phyloP scores from a whole-genome alignment of 2,888 invertebrate species.

The Cephalotes varians region DNA sequence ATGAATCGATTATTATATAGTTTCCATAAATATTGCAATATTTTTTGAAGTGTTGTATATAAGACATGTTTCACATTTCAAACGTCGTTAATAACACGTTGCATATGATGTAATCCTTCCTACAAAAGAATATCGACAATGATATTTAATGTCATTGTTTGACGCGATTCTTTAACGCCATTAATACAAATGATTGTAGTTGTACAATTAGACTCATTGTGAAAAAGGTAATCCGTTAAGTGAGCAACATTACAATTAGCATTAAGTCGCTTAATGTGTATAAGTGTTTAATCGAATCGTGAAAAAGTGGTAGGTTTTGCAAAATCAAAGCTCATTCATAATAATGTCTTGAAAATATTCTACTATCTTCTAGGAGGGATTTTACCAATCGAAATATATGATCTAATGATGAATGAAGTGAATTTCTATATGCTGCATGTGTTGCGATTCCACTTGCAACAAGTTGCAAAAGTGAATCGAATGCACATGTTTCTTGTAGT shows the following conservation, averaged over 20 bases:
- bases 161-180: not conserved
- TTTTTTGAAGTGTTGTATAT: not conserved
- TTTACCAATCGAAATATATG: not conserved
- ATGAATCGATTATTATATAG: not conserved
- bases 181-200: conserved; percentile 82
- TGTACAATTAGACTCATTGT: not conserved
- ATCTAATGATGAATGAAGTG: not conserved
- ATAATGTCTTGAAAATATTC: not conserved
- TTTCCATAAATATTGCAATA: not conserved
- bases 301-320: not conserved
- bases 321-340: not conserved
- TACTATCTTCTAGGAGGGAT: not conserved
- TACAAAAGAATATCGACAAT: conserved; percentile 36
- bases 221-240: conserved; percentile 62
- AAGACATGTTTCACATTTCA: not conserved
- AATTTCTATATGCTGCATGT: not conserved
- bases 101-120: conserved; percentile 35
- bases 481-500: not conserved
- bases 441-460: not conserved
- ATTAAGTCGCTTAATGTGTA: not conserved
- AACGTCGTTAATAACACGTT: conserved; percentile 24
- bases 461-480: not conserved
- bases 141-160: not conserved
- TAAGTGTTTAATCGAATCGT: not conserved
- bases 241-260: conserved; percentile 22